A percentile compares a stretch with the other conserved stretches of the same genome.
Evolutionary conservation across 2,888 invertebrate genomes (phyloP).

Genomic region (Capitulum mitella): DNA sequence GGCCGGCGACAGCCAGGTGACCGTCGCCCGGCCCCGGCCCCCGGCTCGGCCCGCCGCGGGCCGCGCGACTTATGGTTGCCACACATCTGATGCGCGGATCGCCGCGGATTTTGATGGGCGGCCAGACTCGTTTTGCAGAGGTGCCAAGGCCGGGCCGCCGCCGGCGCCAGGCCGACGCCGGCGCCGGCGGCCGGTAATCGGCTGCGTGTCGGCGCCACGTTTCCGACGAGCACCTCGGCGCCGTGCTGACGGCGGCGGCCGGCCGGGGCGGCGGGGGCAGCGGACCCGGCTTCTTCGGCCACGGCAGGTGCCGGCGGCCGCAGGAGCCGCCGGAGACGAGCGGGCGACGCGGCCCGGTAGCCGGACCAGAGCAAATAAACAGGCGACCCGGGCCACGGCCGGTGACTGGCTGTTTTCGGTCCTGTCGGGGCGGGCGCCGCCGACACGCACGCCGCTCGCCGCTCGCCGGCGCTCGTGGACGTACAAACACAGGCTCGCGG

Average conservation of each 20-base stretch:
- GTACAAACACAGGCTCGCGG: no score
- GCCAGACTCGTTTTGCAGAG: slow-evolving; percentile 11
- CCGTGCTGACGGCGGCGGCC: background rate
- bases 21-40: no score
- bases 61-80: background rate
- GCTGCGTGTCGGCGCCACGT: background rate
- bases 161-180: background rate
- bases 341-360: background rate
- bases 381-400: no score
- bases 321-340: no score
- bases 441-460: background rate
- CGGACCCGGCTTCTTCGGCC: no score
- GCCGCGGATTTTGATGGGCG: background rate
- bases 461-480: no score
- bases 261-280: no score
- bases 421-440: background rate
- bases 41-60: no score
- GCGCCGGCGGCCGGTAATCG: background rate
- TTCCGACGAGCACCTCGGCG: slow-evolving; percentile 18
- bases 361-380: slow-evolving; percentile 7
- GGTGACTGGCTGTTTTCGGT: background rate
- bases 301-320: no score
- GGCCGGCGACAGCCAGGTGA: no score
- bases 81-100: background rate
- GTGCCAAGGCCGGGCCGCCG: slow-evolving; percentile 4